Conservation (phyloP, 2,888 invertebrate species). For the Calameuta filiformis region DNA sequence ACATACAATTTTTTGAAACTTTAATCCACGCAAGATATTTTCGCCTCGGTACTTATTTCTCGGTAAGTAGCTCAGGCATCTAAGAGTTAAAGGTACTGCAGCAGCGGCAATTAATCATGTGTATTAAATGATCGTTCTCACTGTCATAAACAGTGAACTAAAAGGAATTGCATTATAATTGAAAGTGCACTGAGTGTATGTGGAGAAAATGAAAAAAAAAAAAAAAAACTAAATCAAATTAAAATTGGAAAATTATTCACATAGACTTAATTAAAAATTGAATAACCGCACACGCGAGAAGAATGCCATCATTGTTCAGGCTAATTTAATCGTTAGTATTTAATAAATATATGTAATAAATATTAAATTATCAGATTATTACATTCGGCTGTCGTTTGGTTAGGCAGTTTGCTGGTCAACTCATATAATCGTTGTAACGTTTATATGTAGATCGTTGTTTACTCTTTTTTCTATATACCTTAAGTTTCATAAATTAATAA, state of each 20-base stretch:
- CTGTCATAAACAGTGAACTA: constrained; percentile 6
- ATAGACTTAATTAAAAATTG: not conserved
- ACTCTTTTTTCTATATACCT: not conserved
- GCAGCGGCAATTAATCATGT: not conserved
- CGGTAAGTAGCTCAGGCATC: not conserved
- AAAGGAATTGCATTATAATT: constrained; percentile 1
- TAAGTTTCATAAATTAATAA: not conserved
- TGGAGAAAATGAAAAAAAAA: constrained; percentile 27
- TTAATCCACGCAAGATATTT: not conserved
- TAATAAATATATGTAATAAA: constrained; percentile 26
- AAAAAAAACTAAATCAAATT: constrained; percentile 13
- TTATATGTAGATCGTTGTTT: not conserved
- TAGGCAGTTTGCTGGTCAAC: not conserved
- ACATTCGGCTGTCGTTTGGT: not conserved
- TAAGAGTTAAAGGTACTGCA: not conserved
- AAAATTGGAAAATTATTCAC: constrained; percentile 4
- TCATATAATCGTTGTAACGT: not conserved
- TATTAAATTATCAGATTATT: constrained; percentile 22
- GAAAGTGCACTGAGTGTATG: not conserved
- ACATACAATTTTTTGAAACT: not conserved
- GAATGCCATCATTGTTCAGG: constrained; percentile 11
- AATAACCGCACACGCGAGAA: not conserved
- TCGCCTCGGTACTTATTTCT: not conserved
- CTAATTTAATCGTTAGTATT: constrained; percentile 25
- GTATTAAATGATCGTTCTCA: not conserved